Base-by-base conservation (phyloP, 2,113 vertebrate species). In the Myotis davidii region DNA sequence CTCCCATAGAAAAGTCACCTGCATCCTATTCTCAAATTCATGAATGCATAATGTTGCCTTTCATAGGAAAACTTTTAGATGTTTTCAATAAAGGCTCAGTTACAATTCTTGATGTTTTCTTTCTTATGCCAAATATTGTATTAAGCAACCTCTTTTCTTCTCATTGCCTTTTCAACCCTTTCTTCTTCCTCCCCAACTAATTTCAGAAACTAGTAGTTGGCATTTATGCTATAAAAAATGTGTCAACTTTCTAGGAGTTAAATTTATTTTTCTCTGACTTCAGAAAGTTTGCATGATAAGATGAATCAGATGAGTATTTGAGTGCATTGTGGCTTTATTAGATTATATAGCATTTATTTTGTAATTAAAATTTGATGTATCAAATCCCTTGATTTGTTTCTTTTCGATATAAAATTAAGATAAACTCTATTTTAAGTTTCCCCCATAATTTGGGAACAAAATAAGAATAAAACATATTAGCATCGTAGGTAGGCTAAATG, bases 361-460 rank as follows among this genome's bases (percentile, higher is more conserved):
- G 54, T 65, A 56, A 59, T 79, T 87, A 72, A 78, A 88, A 86
- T 90, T 70, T 56, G 18, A 84, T 14, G 5, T 9, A 11, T 76
- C 23, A 85, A 73, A 56, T 89, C 0, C 25, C 45, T 94, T 78
- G 17, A 72, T 74, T 95, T 91, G 27, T 83, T 92, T 45, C 56
- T 91, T 23, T 96, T 79, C 48, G 20, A 27, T 34, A n/a, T 45
- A 25, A 27, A 54, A 25, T 83, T 67, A 69, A 96, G 18, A 45
- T 77, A 50, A 86, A 79, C 21, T 93, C 5, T 39, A 10, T 84
- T 90, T 81, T 81, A 86, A 64, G 21, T 72, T 91, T 93, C 42
- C 61, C 16, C 59, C 67, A 42, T 91, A 69, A 64, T 85, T 85
- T 96, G 56, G 34, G 91, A 94, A 67, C 85, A 76, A 92, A 92